These are phyloP conservation scores for Phocoena phocoena DNA, from an alignment of 2,113 vertebrate species.

Conservation along the genomic window DNA sequence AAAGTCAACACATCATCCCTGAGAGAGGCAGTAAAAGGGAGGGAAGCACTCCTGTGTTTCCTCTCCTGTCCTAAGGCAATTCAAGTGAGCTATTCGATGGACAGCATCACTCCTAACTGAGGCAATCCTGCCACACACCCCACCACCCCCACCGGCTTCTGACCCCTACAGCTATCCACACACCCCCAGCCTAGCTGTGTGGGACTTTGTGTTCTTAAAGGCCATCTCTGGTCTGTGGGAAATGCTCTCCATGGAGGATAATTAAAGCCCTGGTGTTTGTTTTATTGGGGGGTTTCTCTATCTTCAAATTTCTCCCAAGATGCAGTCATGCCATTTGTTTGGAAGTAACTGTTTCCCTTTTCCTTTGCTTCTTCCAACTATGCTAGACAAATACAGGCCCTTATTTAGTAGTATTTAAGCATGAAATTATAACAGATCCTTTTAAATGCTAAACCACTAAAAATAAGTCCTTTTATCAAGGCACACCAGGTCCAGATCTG, in stretches of 20 bases:
- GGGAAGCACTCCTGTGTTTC: not conserved
- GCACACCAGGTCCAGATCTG: slow-evolving; percentile 81
- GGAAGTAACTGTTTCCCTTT: slow-evolving; percentile 68
- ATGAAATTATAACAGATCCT: slow-evolving; percentile 88
- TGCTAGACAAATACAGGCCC: slow-evolving; percentile 81
- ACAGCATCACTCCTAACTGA: not conserved
- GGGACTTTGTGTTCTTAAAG: not conserved
- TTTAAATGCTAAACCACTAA: slow-evolving; percentile 87
- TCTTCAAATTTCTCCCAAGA: slow-evolving; percentile 75
- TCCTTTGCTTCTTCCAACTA: slow-evolving; percentile 84
- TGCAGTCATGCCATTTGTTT: slow-evolving; percentile 79
- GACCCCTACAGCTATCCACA: not conserved
- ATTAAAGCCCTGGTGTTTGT: slow-evolving; percentile 48
- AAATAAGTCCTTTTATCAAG: slow-evolving; percentile 85
- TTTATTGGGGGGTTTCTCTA: slow-evolving; percentile 63
- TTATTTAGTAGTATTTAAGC: slow-evolving; percentile 88
- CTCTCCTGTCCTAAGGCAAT: not conserved
- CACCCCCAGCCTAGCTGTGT: not conserved
- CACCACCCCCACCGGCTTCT: not conserved
- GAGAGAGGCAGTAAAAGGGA: not conserved
- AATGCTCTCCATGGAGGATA: slow-evolving; percentile 62
- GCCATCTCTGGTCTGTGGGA: not conserved
- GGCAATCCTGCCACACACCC: not conserved
- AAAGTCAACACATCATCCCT: slow-evolving; percentile 20
- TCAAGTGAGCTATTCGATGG: not conserved